Evolutionary conservation across 2,888 invertebrate species (phyloP).

Genomic region (Callyntrura sp.): DNA sequence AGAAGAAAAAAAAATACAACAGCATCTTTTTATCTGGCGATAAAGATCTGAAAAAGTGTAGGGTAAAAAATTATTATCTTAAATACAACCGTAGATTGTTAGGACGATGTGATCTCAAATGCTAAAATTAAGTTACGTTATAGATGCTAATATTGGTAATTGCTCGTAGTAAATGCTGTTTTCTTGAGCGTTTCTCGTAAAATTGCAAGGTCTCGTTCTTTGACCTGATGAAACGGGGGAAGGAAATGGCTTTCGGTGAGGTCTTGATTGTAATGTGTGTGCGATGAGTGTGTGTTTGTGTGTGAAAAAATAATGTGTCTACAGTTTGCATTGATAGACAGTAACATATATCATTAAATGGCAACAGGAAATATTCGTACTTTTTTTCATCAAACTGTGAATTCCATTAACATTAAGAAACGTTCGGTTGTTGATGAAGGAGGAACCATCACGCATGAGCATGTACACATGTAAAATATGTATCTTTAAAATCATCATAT

Average conservation of each 20-base stretch:
- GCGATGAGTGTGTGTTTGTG: too few species aligned
- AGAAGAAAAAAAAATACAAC: constrained; percentile 42
- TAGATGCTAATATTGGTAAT: constrained; percentile 40
- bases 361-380: constrained; percentile 56
- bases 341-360: constrained; percentile 30
- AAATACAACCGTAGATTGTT: constrained; percentile 52
- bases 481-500: neutral
- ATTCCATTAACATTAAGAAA: constrained; percentile 23
- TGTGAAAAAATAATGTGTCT: neutral
- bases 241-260: neutral
- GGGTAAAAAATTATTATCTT: constrained; percentile 62
- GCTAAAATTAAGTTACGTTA: constrained; percentile 56
- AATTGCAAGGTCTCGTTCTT: constrained; percentile 59
- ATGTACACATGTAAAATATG: constrained; percentile 31
- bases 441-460: constrained; percentile 10
- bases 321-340: neutral
- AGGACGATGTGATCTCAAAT: constrained; percentile 63
- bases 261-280: neutral
- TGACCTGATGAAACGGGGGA: constrained; percentile 56
- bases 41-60: constrained; percentile 51
- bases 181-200: neutral
- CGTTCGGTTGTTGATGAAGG: neutral
- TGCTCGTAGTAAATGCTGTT: constrained; percentile 15
- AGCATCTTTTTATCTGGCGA: constrained; percentile 48
- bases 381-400: constrained; percentile 42